phyloP scores from a whole-genome alignment of 2,888 invertebrate species.

The Plebejus melissa region DNA sequence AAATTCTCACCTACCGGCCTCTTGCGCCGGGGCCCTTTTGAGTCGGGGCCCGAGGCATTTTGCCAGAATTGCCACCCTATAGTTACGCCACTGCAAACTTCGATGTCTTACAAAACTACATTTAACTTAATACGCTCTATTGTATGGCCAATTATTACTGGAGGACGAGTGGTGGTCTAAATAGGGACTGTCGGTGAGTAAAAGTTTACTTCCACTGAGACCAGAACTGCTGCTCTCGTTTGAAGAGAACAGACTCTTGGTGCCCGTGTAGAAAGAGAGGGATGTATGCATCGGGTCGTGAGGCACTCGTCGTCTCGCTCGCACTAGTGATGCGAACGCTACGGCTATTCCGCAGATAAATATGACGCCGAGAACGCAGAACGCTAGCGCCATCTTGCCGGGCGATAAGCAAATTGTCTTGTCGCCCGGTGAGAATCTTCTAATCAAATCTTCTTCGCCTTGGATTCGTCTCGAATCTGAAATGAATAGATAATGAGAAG shows the following conservation, averaged over 20 bases:
- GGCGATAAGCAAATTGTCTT: slow-evolving; percentile 85
- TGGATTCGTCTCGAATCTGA: slow-evolving; percentile 70
- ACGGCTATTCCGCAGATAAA: slow-evolving; percentile 85
- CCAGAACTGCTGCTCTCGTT: slow-evolving; percentile 80
- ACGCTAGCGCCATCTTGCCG: slow-evolving; percentile 86
- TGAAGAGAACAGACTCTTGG: slow-evolving; percentile 81
- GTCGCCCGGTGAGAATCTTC: slow-evolving; percentile 77
- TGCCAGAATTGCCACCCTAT: too few species aligned
- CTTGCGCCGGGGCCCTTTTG: too few species aligned
- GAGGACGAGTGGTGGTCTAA: slow-evolving; percentile 77
- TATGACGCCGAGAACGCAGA: slow-evolving; percentile 84
- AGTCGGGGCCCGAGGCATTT: too few species aligned
- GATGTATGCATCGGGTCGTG: slow-evolving; percentile 74
- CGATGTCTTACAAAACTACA: slow-evolving; percentile 21
- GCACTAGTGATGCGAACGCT: slow-evolving; percentile 82
- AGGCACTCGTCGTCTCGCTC: slow-evolving; percentile 76
- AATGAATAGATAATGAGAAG: slow-evolving; percentile 22
- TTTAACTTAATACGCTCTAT: slow-evolving; percentile 55
- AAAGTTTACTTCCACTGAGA: slow-evolving; percentile 79
- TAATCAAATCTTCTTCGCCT: slow-evolving; percentile 60
- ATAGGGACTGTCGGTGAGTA: slow-evolving; percentile 81
- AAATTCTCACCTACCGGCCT: too few species aligned
- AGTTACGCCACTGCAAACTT: background rate
- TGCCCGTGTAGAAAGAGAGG: slow-evolving; percentile 78
- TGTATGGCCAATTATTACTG: slow-evolving; percentile 75